Conservation (phyloP, 2,113 vertebrate species). For the Propithecus coquereli region DNA sequence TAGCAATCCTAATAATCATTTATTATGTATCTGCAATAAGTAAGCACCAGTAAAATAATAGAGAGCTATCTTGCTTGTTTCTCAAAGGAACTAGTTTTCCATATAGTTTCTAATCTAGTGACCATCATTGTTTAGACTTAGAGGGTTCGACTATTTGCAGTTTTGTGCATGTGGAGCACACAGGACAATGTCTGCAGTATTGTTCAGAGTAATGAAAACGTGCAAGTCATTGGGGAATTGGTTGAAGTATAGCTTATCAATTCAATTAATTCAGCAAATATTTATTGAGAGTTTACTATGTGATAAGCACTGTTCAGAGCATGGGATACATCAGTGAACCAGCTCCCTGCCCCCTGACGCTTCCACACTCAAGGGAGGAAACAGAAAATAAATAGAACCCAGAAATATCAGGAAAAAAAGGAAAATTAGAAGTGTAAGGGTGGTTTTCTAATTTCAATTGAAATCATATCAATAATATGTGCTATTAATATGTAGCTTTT, state of each 20-base stretch:
- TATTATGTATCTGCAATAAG: background rate
- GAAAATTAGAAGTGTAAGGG: background rate
- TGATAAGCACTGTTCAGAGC: background rate
- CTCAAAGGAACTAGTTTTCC: background rate
- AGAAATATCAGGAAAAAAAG: background rate
- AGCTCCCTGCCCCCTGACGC: background rate
- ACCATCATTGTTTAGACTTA: background rate
- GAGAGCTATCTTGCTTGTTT: background rate
- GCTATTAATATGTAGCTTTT: background rate
- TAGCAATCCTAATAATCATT: background rate
- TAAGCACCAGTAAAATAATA: background rate
- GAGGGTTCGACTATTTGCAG: background rate
- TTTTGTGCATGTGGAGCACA: background rate
- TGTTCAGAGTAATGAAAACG: background rate
- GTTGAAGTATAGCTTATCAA: background rate
- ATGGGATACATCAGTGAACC: background rate
- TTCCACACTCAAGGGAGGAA: background rate
- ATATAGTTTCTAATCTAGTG: background rate
- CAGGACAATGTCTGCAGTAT: rapidly evolving
- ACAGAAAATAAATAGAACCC: background rate
- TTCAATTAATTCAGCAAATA: background rate
- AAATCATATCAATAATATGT: background rate
- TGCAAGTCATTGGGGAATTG: background rate
- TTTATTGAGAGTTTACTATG: background rate
- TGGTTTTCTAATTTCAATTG: background rate